Conservation (phyloP, 2,113 vertebrate genomes). For the Dipodomys stephensi region DNA sequence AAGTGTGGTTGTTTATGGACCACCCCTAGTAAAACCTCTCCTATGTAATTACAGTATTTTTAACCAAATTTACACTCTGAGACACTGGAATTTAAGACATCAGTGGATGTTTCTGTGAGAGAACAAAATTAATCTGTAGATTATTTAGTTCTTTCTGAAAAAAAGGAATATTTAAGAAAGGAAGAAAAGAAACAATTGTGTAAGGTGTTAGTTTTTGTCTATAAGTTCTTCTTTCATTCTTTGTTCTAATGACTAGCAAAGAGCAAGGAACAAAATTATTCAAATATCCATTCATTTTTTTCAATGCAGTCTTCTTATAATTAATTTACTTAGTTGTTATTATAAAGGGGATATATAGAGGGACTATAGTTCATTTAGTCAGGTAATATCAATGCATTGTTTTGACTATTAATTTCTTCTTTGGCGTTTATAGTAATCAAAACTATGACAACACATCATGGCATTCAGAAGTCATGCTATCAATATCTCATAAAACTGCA, state of each 20-base stretch:
- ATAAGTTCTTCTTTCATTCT: constrained; percentile 1
- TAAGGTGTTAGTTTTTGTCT: constrained; percentile 47
- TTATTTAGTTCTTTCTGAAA: constrained; percentile 7
- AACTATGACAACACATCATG: constrained; percentile 9
- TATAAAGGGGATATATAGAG: too few species aligned
- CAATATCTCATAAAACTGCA: constrained; percentile 53
- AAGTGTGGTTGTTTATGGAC: neutral
- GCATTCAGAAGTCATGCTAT: constrained; percentile 15
- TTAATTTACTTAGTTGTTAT: too few species aligned
- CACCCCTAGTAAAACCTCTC: neutral
- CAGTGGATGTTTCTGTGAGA: neutral
- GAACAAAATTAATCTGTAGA: neutral
- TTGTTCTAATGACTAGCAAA: constrained; percentile 44
- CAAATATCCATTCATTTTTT: neutral
- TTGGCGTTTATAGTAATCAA: neutral
- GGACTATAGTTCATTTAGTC: too few species aligned
- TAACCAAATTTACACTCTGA: constrained; percentile 11
- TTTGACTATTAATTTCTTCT: constrained; percentile 30
- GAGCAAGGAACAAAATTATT: constrained; percentile 5
- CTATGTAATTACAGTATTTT: constrained; percentile 24
- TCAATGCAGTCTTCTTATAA: too few species aligned
- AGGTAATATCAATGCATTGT: neutral
- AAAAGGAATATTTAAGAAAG: constrained; percentile 5
- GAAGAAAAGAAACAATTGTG: neutral
- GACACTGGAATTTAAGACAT: neutral